Conservation (phyloP, 2,113 vertebrate genomes). For the Calonectris borealis region DNA sequence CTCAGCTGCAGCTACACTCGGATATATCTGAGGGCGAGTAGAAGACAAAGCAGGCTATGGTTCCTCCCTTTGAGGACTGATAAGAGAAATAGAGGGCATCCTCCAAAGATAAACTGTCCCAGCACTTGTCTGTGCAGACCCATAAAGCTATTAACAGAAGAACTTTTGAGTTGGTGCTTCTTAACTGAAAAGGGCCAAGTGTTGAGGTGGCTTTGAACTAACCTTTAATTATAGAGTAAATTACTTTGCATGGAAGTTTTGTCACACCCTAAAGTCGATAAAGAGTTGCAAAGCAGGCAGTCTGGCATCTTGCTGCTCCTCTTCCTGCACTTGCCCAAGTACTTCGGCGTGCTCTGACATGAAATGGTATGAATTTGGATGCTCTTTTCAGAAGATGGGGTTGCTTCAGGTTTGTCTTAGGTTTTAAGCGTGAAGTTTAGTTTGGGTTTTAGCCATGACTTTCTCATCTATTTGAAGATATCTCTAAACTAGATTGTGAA, state of each 20-base stretch:
- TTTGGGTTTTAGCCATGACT: background rate
- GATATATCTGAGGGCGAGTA: rapidly evolving
- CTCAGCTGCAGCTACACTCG: rapidly evolving
- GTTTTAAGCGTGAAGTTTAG: background rate
- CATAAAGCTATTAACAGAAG: background rate
- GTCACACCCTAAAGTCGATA: background rate
- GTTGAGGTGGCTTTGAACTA: background rate
- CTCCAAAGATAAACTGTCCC: background rate
- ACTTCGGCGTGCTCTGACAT: rapidly evolving
- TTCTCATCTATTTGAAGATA: background rate
- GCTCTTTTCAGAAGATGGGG: background rate
- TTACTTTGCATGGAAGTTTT: background rate
- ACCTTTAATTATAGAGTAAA: background rate
- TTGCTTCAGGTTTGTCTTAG: background rate
- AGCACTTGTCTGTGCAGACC: background rate
- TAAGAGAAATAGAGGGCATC: background rate
- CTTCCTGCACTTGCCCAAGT: background rate
- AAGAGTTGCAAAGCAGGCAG: background rate
- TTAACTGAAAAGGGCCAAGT: background rate
- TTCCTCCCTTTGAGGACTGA: background rate
- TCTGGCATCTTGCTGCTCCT: background rate
- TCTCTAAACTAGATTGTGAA: background rate
- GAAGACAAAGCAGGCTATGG: background rate
- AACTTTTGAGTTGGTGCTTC: background rate
- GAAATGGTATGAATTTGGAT: background rate